Conservation (phyloP, 2,888 invertebrate genomes). For the Entomobrya proxima region DNA sequence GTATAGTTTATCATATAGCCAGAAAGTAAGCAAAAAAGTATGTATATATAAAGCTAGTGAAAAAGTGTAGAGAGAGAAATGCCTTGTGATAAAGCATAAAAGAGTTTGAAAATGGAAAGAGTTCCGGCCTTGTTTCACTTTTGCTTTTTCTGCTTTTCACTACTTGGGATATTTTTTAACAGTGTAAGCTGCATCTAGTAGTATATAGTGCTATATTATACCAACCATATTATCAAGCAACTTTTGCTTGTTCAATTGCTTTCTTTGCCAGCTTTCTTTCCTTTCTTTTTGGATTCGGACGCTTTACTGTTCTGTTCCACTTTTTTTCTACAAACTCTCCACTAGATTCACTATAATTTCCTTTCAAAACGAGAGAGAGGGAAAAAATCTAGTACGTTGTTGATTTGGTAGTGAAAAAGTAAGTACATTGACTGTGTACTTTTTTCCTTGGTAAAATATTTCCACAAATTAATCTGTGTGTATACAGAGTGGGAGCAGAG, state of each 20-base stretch:
- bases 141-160: constrained; percentile 2
- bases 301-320: constrained; percentile 54
- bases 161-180: constrained; percentile 25
- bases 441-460: constrained; percentile 19
- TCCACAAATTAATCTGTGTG: constrained; percentile 35
- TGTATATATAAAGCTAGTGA: too few relatives aligned
- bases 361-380: background rate
- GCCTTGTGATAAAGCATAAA: background rate
- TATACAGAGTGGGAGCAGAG: background rate
- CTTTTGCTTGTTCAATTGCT: constrained; percentile 25
- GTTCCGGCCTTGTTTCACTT: constrained; percentile 55
- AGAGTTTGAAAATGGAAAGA: constrained; percentile 47
- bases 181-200: constrained; percentile 3
- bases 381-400: background rate
- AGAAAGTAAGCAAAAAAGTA: background rate
- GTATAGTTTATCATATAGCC: background rate
- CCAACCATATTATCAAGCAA: background rate
- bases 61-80: background rate
- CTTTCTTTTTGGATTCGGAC: constrained; percentile 21
- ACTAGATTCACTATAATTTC: constrained; percentile 18
- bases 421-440: constrained; percentile 1
- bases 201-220: background rate
- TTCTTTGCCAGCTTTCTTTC: constrained; percentile 38
- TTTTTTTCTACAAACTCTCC: constrained; percentile 46
- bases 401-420: background rate